A percentile compares a stretch with the other conserved stretches of the same genome.
phyloP scores from a whole-genome alignment of 2,888 invertebrate genomes.

The Lypha dubia region DNA sequence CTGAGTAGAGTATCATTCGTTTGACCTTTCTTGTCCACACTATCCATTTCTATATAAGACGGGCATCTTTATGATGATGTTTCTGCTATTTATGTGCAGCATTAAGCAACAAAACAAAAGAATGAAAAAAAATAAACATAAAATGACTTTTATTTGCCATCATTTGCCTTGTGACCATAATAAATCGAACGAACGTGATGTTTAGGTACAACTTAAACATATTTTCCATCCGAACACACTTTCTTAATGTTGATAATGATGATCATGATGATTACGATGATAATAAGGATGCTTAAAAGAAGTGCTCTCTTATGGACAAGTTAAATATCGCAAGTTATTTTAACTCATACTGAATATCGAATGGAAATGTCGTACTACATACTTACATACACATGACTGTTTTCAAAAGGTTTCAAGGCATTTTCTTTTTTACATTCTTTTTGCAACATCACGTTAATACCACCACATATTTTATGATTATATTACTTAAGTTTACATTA shows the following conservation, averaged over 20 bases:
- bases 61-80: conserved; percentile 66
- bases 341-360: background rate
- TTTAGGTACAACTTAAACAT: conserved; percentile 25
- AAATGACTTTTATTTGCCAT: conserved; percentile 72
- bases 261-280: conserved; percentile 7
- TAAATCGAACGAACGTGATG: conserved; percentile 70
- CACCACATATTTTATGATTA: conserved; percentile 26
- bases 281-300: conserved; percentile 14
- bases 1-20: no score
- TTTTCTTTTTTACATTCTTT: conserved; percentile 12
- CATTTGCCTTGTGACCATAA: conserved; percentile 71
- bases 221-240: conserved; percentile 1
- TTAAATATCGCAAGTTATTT: conserved; percentile 6
- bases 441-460: conserved; percentile 8
- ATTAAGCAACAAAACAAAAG: conserved; percentile 42
- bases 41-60: no score
- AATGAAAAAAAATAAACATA: conserved; percentile 41
- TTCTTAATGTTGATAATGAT: conserved; percentile 1
- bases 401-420: conserved; percentile 36
- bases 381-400: background rate
- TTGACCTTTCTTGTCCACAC: no score
- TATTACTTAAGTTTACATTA: conserved; percentile 17
- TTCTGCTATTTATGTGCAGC: conserved; percentile 54
- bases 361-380: background rate
- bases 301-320: conserved; percentile 11